A percentile compares a stretch with the other conserved stretches of the same genome.
Conservation (phyloP, 2,797 vertebrate genomes). For the Brachyrhaphis roseni region DNA sequence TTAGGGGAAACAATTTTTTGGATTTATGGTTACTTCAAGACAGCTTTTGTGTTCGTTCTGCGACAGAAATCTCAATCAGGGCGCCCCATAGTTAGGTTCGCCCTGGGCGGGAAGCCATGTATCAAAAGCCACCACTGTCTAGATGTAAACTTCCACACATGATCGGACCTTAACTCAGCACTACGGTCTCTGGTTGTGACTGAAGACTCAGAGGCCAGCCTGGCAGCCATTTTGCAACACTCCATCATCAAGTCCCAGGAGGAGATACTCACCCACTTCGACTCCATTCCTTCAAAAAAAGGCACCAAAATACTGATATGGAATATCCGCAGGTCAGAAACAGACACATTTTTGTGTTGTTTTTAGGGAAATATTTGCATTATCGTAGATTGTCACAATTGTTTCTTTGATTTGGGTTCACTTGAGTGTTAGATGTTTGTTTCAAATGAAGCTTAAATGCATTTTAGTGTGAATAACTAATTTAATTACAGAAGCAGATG, state of each 20-base stretch:
- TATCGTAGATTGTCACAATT: background rate
- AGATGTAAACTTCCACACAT: background rate
- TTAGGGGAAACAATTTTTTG: too few species aligned
- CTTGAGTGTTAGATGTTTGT: background rate
- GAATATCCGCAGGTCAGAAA: conserved; percentile 83
- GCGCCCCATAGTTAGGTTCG: background rate
- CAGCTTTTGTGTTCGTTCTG: background rate
- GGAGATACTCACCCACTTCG: conserved; percentile 81
- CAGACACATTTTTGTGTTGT: background rate
- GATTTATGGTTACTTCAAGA: too few species aligned
- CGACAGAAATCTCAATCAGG: background rate
- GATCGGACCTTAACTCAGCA: conserved; percentile 71
- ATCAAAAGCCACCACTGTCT: background rate
- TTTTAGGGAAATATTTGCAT: conserved; percentile 1
- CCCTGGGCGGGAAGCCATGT: background rate
- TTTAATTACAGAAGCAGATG: conserved; percentile 11
- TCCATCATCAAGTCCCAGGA: conserved; percentile 80
- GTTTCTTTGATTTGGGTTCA: background rate
- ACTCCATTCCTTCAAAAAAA: conserved; percentile 85
- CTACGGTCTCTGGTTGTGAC: conserved; percentile 84
- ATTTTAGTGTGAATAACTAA: conserved; percentile 6
- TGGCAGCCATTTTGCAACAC: conserved; percentile 84
- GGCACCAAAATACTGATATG: conserved; percentile 87
- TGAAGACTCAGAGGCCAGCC: conserved; percentile 85
- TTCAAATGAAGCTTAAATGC: background rate